Percentiles rank a stretch among this genome's conserved stretches.
Conservation (phyloP, 2,797 vertebrate species). For the Gymnocypris eckloni region DNA sequence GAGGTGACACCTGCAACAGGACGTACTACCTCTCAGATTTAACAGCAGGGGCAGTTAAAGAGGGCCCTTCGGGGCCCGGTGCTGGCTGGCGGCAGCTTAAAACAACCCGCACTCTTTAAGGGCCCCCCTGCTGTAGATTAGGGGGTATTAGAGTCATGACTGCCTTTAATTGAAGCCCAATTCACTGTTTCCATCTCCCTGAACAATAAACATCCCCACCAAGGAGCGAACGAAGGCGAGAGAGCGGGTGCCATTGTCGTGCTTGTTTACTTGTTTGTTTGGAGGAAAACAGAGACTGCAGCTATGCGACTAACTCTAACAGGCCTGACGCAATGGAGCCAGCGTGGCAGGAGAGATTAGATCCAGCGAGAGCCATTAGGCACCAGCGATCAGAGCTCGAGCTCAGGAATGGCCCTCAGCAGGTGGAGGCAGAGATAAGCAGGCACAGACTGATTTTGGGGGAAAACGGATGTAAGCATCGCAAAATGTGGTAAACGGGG, state of each 20-base stretch:
- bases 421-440: constrained; percentile 58
- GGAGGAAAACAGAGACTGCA: constrained; percentile 59
- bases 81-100: constrained; percentile 55
- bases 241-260: constrained; percentile 33
- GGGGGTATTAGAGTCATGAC: constrained; percentile 61
- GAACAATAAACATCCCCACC: constrained; percentile 63
- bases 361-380: constrained; percentile 49
- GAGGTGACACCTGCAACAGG: constrained; percentile 63
- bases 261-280: constrained; percentile 62
- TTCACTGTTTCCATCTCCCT: constrained; percentile 62
- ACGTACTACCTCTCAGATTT: constrained; percentile 71
- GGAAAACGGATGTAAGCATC: too few species aligned
- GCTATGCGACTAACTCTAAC: constrained; percentile 58
- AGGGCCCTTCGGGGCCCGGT: constrained; percentile 34
- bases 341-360: constrained; percentile 56
- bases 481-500: not conserved
- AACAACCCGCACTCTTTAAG: constrained; percentile 59
- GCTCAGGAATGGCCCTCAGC: constrained; percentile 48
- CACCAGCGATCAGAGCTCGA: constrained; percentile 36
- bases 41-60: constrained; percentile 58
- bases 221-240: constrained; percentile 43
- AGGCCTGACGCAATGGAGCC: constrained; percentile 51
- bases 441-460: not conserved
- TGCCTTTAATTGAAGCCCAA: constrained; percentile 64
- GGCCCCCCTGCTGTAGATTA: constrained; percentile 66